Evolutionary conservation across 2,113 vertebrate genomes (phyloP).

Genomic region (Pollachius pollachius): DNA sequence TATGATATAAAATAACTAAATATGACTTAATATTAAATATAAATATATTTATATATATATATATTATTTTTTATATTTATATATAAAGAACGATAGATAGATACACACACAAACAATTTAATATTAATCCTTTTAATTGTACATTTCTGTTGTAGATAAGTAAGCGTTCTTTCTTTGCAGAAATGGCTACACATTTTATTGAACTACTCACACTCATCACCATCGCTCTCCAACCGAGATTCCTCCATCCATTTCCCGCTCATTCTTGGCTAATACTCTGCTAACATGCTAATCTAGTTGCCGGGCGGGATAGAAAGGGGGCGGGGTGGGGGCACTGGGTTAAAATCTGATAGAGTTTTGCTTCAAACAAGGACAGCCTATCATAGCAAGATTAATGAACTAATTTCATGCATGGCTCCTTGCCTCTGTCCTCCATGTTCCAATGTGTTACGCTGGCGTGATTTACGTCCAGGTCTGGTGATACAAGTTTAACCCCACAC

Average conservation of each 20-base stretch:
- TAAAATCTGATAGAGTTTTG: conserved; percentile 72
- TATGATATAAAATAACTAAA: neutral
- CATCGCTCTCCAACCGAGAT: conserved; percentile 30
- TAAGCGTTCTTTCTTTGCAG: too few species aligned
- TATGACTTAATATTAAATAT: neutral
- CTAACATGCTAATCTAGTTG: conserved; percentile 68
- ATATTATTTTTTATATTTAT: conserved; percentile 25
- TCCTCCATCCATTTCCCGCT: conserved; percentile 62
- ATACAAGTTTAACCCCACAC: conserved; percentile 60
- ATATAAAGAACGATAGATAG: conserved; percentile 27
- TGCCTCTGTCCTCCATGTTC: conserved; percentile 70
- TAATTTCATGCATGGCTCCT: conserved; percentile 76
- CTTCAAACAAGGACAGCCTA: conserved; percentile 74
- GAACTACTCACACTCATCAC: conserved; percentile 21
- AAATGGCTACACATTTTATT: conserved; percentile 8
- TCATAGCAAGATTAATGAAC: conserved; percentile 76
- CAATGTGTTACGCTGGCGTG: conserved; percentile 55
- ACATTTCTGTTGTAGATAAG: too few species aligned
- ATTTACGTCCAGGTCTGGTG: conserved; percentile 55
- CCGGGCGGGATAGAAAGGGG: conserved; percentile 45
- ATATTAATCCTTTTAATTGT: too few species aligned
- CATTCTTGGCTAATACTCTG: conserved; percentile 32
- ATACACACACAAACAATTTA: too few species aligned
- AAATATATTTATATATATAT: neutral
- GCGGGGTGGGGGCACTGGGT: conserved; percentile 38